These are phyloP conservation scores for Diadema setosum DNA, from an alignment of 35 echinoderm and acorn worm genomes.

Conservation along the genomic window DNA sequence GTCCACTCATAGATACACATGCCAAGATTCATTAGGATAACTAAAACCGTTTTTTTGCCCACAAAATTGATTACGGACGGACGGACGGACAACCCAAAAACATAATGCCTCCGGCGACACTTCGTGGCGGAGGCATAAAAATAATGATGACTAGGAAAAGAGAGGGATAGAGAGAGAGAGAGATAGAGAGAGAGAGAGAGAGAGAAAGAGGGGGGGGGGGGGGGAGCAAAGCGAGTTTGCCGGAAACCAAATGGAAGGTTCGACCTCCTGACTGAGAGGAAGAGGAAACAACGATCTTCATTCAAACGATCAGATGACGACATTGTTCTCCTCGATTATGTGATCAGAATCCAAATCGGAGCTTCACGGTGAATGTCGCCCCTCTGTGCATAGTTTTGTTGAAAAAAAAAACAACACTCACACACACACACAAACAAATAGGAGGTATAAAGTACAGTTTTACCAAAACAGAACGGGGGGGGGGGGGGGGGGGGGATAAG, in stretches of 20 bases:
- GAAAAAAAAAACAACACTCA: background rate
- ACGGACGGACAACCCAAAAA: too few relatives aligned
- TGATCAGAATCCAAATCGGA: background rate
- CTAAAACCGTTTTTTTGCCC: too few relatives aligned
- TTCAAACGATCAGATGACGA: background rate
- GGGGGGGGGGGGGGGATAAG: background rate
- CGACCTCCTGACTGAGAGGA: background rate
- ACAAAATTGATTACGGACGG: too few relatives aligned
- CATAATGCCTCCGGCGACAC: too few relatives aligned
- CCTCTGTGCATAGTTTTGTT: background rate
- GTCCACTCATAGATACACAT: too few relatives aligned
- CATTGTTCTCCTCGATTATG: background rate
- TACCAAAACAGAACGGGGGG: background rate
- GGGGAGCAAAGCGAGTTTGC: background rate
- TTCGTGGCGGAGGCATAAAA: too few relatives aligned
- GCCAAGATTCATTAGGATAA: too few relatives aligned
- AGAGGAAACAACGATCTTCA: background rate
- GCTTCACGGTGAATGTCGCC: background rate
- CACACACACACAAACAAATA: background rate
- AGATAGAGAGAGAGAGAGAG: background rate
- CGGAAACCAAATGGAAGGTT: background rate
- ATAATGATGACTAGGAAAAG: background rate
- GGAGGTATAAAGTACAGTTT: background rate
- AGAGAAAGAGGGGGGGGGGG: background rate
- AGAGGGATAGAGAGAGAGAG: background rate